Evolutionary conservation across 2,888 invertebrate genomes (phyloP).

Genomic region (Saturnia japonica): DNA sequence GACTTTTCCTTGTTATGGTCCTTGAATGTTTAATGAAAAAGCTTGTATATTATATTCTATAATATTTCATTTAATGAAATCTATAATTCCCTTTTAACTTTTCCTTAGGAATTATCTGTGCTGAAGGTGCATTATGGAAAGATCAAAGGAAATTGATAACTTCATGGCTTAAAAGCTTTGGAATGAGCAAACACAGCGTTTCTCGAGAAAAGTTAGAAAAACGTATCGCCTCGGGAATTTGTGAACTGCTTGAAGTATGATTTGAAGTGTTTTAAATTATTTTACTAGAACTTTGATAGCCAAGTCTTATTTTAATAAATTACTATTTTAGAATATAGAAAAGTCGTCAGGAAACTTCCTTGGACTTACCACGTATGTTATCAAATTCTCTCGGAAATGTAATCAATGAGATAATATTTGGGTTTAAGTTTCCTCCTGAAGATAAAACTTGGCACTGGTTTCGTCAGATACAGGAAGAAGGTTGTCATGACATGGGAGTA

Average conservation of each 20-base stretch:
- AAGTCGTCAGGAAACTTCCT: constrained; percentile 45
- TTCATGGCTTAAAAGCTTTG: constrained; percentile 87
- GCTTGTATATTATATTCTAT: no score
- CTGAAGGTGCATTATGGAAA: constrained; percentile 91
- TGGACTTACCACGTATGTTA: constrained; percentile 81
- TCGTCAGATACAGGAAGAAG: constrained; percentile 90
- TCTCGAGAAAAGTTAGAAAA: constrained; percentile 84
- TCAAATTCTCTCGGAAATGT: constrained; percentile 89
- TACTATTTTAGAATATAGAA: constrained; percentile 56
- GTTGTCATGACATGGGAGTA: constrained; percentile 90
- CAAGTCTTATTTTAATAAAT: constrained; percentile 25
- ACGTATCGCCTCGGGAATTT: constrained; percentile 83
- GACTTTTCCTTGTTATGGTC: no score
- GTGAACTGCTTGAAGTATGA: constrained; percentile 83
- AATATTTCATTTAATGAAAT: not conserved
- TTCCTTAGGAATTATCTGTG: constrained; percentile 88
- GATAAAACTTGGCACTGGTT: constrained; percentile 90
- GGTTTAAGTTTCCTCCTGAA: constrained; percentile 85
- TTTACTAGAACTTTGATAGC: not conserved
- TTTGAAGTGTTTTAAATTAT: not conserved
- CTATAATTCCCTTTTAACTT: not conserved
- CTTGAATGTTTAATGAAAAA: no score
- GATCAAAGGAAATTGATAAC: constrained; percentile 90
- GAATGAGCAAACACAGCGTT: constrained; percentile 84
- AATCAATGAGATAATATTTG: constrained; percentile 89